Percentiles rank a stretch among this genome's conserved stretches.
phyloP scores from a whole-genome alignment of 1,140 invertebrate species.

The Tachypleus tridentatus region DNA sequence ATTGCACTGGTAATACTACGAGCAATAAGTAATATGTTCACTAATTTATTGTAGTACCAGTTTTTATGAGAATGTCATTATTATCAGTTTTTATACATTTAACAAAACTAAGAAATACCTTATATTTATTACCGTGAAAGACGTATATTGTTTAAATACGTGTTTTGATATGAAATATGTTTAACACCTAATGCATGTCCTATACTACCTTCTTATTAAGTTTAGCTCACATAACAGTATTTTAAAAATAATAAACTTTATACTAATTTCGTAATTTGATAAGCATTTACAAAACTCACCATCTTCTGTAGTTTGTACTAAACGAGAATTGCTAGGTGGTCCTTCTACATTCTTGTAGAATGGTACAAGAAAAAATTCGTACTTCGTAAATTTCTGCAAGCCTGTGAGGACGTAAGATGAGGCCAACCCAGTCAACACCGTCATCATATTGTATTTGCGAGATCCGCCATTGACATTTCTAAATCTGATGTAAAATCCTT shows the following conservation, averaged over 20 bases:
- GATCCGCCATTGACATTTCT: conserved; percentile 46
- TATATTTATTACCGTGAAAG: no score
- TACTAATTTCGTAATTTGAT: conserved; percentile 6
- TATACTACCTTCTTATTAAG: neutral
- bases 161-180: neutral
- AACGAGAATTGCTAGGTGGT: conserved; percentile 46
- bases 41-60: no score
- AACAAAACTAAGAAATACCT: no score
- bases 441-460: conserved; percentile 50
- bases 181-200: neutral
- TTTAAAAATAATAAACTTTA: neutral
- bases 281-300: conserved; percentile 24
- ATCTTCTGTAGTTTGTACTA: conserved; percentile 38
- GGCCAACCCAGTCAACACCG: conserved; percentile 33
- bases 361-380: conserved; percentile 78
- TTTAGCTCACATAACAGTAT: conserved; percentile 4
- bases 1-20: neutral
- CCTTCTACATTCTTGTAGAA: conserved; percentile 73
- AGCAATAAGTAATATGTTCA: no score
- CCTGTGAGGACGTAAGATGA: conserved; percentile 50
- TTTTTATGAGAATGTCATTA: no score
- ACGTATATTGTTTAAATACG: neutral
- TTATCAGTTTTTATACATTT: no score
- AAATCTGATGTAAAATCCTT: conserved; percentile 88
- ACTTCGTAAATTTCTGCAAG: conserved; percentile 67